Percentiles rank a stretch among this genome's conserved stretches.
phyloP scores from a whole-genome alignment of 1,140 invertebrate species.

The Drosophila sulfurigaster region DNA sequence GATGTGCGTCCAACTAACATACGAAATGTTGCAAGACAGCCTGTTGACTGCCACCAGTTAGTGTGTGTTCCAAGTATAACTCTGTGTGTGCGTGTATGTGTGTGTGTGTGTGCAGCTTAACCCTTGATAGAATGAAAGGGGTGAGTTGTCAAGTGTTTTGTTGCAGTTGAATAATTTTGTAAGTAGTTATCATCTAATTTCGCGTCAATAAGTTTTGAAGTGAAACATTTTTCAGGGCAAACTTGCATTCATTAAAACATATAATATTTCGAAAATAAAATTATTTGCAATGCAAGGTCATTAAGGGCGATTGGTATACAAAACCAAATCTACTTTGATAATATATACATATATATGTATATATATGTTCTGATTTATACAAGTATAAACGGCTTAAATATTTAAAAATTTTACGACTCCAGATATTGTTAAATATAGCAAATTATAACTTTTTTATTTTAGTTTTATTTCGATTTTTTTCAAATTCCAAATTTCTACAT shows the following conservation, averaged over 20 bases:
- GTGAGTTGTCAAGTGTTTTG: background rate
- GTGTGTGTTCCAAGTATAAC: background rate
- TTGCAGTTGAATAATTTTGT: background rate
- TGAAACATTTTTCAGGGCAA: no score
- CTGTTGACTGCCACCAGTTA: conserved; percentile 41
- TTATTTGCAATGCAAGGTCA: no score
- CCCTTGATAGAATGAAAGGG: conserved; percentile 2
- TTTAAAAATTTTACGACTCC: no score
- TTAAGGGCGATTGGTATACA: no score
- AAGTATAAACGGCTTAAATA: no score
- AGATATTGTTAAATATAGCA: background rate
- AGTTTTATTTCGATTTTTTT: no score
- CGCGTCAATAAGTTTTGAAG: background rate
- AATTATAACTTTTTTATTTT: background rate
- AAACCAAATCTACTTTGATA: no score
- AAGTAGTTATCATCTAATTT: background rate
- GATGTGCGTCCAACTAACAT: conserved; percentile 13
- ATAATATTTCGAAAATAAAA: no score
- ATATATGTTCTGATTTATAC: no score
- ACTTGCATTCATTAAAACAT: no score
- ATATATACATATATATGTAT: no score
- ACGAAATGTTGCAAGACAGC: conserved; percentile 54
- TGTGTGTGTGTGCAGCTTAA: conserved; percentile 11
- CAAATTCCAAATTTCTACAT: background rate
- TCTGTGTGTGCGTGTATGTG: no score